Base-by-base conservation (phyloP, 2,113 vertebrate species). In the Dinomys branickii region DNA sequence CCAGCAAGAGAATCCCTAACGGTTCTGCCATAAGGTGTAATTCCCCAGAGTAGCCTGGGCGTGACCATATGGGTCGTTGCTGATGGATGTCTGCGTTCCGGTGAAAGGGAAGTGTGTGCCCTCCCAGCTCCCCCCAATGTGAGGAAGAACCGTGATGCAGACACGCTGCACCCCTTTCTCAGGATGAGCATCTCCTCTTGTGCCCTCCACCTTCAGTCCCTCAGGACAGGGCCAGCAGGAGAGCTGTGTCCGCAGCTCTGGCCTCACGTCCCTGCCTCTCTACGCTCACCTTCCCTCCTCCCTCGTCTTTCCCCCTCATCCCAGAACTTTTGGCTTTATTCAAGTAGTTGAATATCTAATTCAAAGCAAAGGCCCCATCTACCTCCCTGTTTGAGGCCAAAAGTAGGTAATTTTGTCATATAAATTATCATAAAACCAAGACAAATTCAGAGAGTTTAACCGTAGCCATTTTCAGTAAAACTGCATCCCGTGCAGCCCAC, bases 371-470 rank as follows among this genome's bases (percentile, higher is more conserved):
- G 35, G 2, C 69, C 65, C 30, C 58, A 54, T 44, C 24, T 16
- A 73, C 19, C 80, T 84, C 59, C 17, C 81, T 47, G 63, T 83
- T 58, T 13, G 44, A 75, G 35, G 38, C 47, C 84, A 78, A 35
- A 0, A 30, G 41, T 63, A n/a, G 2, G 1, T 59, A 19, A 38
- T 65, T 65, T n/a, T 56, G 67, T 82, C 65, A 71, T 38, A 94
- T 41, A 61, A 91, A 89, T 85, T 54, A 91, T 95, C 59, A 83
- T 13, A 63, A 47, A 93, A 44, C 54, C 96, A 87, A 91, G 65
- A 85, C 58, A 69, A 87, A 33, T 35, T 73, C 75, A 73, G 61
- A 91, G 80, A 87, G 22, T n/a, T 54, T 71, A 69, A 96, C 90
- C 75, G 56, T 24, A 65, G 54, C 54, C 85, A n/a, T 50, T 61